A percentile compares a stretch with the other conserved stretches of the same genome.
Evolutionary conservation across 2,888 invertebrate genomes (phyloP).

Genomic region (Hetaerina titia): DNA sequence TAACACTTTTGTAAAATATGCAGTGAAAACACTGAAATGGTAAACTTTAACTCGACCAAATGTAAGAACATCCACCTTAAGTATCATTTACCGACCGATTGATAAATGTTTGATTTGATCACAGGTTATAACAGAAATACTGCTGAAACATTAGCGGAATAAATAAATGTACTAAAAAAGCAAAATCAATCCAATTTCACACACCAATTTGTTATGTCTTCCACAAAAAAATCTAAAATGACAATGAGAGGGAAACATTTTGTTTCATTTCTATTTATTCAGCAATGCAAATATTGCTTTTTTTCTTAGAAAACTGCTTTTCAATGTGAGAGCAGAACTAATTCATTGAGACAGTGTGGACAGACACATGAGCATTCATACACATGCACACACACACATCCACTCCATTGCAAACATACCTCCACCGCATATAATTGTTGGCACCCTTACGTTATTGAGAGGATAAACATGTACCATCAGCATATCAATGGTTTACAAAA

Average conservation of each 20-base stretch:
- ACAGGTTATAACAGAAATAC: constrained; percentile 1
- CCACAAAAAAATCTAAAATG: not conserved
- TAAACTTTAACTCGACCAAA: no score
- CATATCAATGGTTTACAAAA: not conserved
- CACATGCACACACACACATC: not conserved
- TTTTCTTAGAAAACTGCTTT: constrained; percentile 34
- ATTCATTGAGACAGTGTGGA: constrained; percentile 25
- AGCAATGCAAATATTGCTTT: constrained; percentile 29
- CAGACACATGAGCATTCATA: not conserved
- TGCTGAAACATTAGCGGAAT: not conserved
- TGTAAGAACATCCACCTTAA: no score
- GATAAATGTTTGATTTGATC: not conserved
- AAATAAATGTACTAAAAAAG: not conserved
- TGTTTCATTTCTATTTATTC: constrained; percentile 12
- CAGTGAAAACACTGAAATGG: no score
- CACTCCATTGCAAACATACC: not conserved
- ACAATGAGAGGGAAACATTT: not conserved
- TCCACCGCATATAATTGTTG: not conserved
- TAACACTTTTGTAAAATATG: not conserved
- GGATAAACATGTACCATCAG: constrained; percentile 42
- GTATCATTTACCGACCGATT: not conserved
- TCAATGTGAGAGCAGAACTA: constrained; percentile 48
- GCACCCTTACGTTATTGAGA: constrained; percentile 24
- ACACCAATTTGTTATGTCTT: not conserved
- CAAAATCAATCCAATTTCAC: not conserved